Percentiles rank a stretch among this genome's conserved stretches.
These are phyloP conservation scores for Babyrousa celebensis DNA, from an alignment of 2,797 vertebrate species.

Conservation along the genomic window DNA sequence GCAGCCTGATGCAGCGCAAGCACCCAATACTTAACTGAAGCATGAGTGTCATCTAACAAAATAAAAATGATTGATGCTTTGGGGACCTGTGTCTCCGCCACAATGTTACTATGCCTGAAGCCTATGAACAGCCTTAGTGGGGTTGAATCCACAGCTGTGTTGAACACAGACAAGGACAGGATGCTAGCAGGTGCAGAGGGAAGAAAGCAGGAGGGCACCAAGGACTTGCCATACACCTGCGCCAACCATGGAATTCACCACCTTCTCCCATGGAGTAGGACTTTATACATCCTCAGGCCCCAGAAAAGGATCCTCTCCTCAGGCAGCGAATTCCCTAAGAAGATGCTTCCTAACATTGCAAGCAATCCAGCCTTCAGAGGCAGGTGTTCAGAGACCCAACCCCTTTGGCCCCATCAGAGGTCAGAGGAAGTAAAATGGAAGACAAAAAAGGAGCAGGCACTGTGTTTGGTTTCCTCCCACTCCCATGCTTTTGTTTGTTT, in stretches of 20 bases:
- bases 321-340: not conserved
- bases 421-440: not conserved
- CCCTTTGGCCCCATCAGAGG: not conserved
- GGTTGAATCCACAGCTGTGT: not conserved
- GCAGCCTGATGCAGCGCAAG: not conserved
- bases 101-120: not conserved
- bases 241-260: not conserved
- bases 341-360: not conserved
- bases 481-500: not conserved
- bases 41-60: not conserved
- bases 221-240: fast-evolving
- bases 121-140: not conserved
- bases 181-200: not conserved
- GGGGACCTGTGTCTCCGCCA: not conserved
- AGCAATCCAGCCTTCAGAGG: not conserved
- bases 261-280: not conserved
- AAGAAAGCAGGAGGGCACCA: not conserved
- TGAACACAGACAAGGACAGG: not conserved
- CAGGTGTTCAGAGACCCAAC: not conserved
- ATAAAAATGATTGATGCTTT: not conserved
- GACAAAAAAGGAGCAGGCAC: not conserved
- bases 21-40: not conserved
- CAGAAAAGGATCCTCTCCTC: not conserved
- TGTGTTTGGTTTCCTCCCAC: not conserved
- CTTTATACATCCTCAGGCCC: not conserved